Evolutionary conservation across 2,113 vertebrate genomes (phyloP).

Genomic region (Benitochromis conjunctus): DNA sequence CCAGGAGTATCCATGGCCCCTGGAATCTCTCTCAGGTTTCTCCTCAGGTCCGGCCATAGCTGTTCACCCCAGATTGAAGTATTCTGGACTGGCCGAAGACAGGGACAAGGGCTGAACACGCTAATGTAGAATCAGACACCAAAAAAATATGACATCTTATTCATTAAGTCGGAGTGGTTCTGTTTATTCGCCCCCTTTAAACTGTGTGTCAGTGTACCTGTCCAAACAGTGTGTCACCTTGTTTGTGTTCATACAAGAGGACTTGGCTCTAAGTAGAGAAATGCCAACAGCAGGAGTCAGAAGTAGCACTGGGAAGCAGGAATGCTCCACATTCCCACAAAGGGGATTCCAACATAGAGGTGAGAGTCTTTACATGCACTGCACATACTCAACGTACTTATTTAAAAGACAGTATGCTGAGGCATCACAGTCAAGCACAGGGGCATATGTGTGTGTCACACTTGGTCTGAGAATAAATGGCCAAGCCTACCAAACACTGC

Average conservation of each 20-base stretch:
- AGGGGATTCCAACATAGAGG: constrained; percentile 68
- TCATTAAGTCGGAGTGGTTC: background rate
- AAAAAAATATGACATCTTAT: background rate
- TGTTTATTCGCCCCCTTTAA: rapidly evolving
- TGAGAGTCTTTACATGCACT: constrained; percentile 71
- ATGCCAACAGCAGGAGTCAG: constrained; percentile 25
- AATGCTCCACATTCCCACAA: constrained; percentile 53
- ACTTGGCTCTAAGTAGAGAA: background rate
- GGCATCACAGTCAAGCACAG: constrained; percentile 36
- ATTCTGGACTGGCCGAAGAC: constrained; percentile 39
- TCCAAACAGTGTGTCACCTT: background rate
- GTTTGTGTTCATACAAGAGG: background rate
- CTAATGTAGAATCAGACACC: background rate
- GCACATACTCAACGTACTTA: constrained; percentile 54
- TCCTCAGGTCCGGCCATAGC: constrained; percentile 49
- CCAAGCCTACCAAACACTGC: constrained; percentile 46
- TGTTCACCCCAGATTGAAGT: constrained; percentile 59
- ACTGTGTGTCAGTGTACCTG: background rate
- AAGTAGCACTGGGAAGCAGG: constrained; percentile 25
- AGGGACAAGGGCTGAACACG: constrained; percentile 4
- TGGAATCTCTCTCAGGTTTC: constrained; percentile 81
- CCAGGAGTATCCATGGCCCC: constrained; percentile 80
- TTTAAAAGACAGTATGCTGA: constrained; percentile 19
- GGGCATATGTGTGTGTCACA: constrained; percentile 60
- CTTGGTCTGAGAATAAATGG: constrained; percentile 61